Base-by-base conservation (phyloP, 2,888 invertebrate genomes). In the Chymomyza procnemis region DNA sequence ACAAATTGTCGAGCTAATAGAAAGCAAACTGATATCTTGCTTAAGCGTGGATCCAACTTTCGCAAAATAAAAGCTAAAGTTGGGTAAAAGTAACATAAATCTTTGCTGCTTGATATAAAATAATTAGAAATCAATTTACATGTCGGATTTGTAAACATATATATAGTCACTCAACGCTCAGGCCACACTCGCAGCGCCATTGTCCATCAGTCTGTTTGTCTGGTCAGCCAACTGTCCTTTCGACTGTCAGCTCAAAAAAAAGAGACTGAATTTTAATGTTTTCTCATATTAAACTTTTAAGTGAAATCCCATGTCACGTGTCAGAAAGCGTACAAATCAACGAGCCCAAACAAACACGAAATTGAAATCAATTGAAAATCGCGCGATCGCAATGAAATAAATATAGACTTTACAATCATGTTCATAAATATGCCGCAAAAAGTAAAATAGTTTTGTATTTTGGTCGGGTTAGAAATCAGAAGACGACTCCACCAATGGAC, bases 221-320 rank as follows among this genome's bases (percentile, higher is more conserved):
- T 65, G 50, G n/a, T 52, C 3, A 18, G 52, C 0, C 18, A 19
- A 55, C 76, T 68, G 68, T 76, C 74, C 71, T 76, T 83, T 80
- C 59, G 70, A 62, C 66, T 85, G 80, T 80, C 86, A 69, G 80
- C 73, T 80, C 79, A 34, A 16, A 54, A 54, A 50, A 50, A 54
- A 54, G 5, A 8, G 12, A 22, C 14, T 21, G 19, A 5, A 54
- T 61, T 75, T 81, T 84, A 81, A 75, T 81, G 85, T 81, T 81
- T 79, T 73, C 85, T 77, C 77, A 81, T 82, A 87, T 84, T 84
- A 83, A 83, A 78, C 78, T 80, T 86, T 88, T 88, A 89, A 89
- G 89, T 89, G 89, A 89, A 89, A 88, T 89, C 87, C 81, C 87
- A 87, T 89, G 89, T 89, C 89, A 89, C 81, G 89, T 89, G 89